Conservation (phyloP, 2,797 vertebrate genomes). For the Aphelocoma californica region DNA sequence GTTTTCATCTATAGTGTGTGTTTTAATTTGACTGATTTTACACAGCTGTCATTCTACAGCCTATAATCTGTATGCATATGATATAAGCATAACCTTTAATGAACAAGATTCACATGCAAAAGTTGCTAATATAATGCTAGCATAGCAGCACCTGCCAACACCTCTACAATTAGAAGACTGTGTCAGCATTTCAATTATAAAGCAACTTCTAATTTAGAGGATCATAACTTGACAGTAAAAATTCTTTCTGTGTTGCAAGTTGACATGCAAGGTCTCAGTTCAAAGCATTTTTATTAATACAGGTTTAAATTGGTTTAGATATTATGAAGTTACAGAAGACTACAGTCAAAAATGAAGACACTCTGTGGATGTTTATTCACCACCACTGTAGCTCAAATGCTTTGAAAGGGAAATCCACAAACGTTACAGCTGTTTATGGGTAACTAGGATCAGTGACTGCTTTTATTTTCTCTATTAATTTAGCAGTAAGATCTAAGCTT, state of each 20-base stretch:
- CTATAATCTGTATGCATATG: slow-evolving; percentile 6
- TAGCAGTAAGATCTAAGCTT: neutral
- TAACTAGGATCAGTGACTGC: neutral
- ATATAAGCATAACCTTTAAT: slow-evolving; percentile 52
- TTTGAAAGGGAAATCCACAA: slow-evolving; percentile 54
- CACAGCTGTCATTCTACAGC: slow-evolving; percentile 5
- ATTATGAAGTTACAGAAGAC: slow-evolving; percentile 9
- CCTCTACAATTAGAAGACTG: slow-evolving; percentile 47
- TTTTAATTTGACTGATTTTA: slow-evolving; percentile 34
- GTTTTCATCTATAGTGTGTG: neutral
- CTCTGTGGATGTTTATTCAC: neutral
- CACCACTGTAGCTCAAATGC: neutral
- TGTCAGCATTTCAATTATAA: slow-evolving; percentile 59
- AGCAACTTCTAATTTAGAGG: slow-evolving; percentile 36
- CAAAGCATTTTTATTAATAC: slow-evolving; percentile 57
- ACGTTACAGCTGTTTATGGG: neutral
- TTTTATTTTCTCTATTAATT: neutral
- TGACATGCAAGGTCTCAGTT: slow-evolving; percentile 48
- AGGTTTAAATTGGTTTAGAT: slow-evolving; percentile 45
- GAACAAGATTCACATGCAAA: slow-evolving; percentile 35
- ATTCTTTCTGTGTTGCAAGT: slow-evolving; percentile 29
- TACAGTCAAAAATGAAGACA: slow-evolving; percentile 3
- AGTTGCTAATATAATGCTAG: slow-evolving; percentile 54
- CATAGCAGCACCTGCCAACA: slow-evolving; percentile 58
- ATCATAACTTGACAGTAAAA: slow-evolving; percentile 57